Base-by-base conservation (phyloP, 2,113 vertebrate species). In the Chiloscyllium plagiosum region DNA sequence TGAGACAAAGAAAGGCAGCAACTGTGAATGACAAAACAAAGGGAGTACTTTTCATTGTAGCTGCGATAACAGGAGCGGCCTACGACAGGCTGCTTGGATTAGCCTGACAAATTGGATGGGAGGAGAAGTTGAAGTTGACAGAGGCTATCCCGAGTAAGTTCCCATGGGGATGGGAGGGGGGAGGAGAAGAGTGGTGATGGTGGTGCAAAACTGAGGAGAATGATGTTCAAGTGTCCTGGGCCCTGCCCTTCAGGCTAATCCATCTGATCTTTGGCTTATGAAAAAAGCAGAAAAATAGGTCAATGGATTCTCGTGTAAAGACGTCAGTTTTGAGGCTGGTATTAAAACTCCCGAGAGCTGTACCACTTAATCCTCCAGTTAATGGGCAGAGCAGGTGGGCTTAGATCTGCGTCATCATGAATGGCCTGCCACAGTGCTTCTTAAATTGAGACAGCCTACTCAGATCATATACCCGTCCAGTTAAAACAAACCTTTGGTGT, bases 81-180 rank as follows among this genome's bases (percentile, higher is more conserved):
- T 66, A 68, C 89, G 66, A 93, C 89, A 66, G 89, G 89, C 89
- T 66, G 89, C 61, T 7, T 37, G 89, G 89, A 93, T 93, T 93
- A 93, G 89, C 61, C 89, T 93, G 89, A 97, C 97, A 97, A 97
- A 97, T 97, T 97, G 97, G 97, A 96, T 96, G 96, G 96, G 96
- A 97, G 97, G 96, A 96, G 97, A 96, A 61, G 4, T 95, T 97
- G 97, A 96, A 97, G 97, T 97, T 97, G 97, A 97, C 96, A 69
- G 95, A 96, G 96, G 96, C 96, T 96, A 96, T 96, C 96, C 96
- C 12, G 95, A 96, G 96, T 97, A 96, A 96, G 97, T 98, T 98
- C 97, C 97, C 97, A 97, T 97, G 97, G 96, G 19, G 87, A 12
- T 52, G 52, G 87, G 4, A 26, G 87, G 87, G 29, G 52, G 85